Conservation (phyloP, 2,797 vertebrate genomes). For the Lagocephalus sceleratus region DNA sequence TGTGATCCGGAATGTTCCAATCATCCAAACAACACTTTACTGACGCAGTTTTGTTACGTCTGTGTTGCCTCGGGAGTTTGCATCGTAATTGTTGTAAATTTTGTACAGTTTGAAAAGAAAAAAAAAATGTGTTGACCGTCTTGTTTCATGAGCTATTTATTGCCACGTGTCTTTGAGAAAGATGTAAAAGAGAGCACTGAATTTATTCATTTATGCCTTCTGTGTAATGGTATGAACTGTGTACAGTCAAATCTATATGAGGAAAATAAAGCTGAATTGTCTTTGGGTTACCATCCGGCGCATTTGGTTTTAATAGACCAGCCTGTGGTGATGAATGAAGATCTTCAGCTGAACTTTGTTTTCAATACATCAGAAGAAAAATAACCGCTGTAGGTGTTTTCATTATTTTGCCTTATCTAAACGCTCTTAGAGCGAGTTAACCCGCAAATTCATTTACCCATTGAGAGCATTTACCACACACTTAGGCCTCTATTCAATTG, state of each 20-base stretch:
- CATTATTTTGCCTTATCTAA: slow-evolving; percentile 71
- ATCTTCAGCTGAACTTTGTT: slow-evolving; percentile 56
- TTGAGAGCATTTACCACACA: slow-evolving; percentile 77
- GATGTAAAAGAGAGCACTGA: slow-evolving; percentile 79
- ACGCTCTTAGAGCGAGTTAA: slow-evolving; percentile 71
- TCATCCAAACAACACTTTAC: slow-evolving; percentile 28
- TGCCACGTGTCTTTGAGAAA: slow-evolving; percentile 88
- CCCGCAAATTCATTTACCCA: slow-evolving; percentile 76
- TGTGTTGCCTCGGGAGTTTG: slow-evolving; percentile 70
- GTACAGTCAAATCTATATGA: slow-evolving; percentile 85
- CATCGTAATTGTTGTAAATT: slow-evolving; percentile 86
- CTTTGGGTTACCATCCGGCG: slow-evolving; percentile 75
- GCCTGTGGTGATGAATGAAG: slow-evolving; percentile 38
- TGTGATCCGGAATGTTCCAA: slow-evolving; percentile 14
- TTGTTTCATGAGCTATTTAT: slow-evolving; percentile 85
- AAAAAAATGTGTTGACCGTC: slow-evolving; percentile 78
- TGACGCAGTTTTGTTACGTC: slow-evolving; percentile 51
- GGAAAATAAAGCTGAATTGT: slow-evolving; percentile 88
- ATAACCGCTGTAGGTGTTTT: slow-evolving; percentile 65
- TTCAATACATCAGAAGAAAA: slow-evolving; percentile 60
- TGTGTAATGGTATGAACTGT: slow-evolving; percentile 89
- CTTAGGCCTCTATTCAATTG: slow-evolving; percentile 78
- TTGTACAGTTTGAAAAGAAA: slow-evolving; percentile 88
- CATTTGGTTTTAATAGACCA: slow-evolving; percentile 22
- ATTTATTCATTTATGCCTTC: slow-evolving; percentile 89